Conservation (phyloP, 2,113 vertebrate species). For the Antechinus flavipes region DNA sequence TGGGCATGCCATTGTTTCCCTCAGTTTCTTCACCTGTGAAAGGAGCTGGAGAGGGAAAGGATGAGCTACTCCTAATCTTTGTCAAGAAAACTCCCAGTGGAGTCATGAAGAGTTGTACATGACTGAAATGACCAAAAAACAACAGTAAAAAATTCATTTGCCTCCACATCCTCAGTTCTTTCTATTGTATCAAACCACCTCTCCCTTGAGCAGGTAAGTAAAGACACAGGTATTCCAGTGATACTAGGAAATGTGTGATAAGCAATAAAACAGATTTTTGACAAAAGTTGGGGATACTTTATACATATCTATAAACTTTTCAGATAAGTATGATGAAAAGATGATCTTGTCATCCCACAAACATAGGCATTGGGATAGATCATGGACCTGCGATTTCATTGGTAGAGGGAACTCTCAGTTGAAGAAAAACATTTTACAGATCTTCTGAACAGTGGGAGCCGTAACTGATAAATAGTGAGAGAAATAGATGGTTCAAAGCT, state of each 20-base stretch:
- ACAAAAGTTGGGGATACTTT: neutral
- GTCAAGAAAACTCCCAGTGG: neutral
- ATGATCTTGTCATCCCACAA: neutral
- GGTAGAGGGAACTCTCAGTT: neutral
- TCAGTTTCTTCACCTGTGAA: neutral
- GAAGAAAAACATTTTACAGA: neutral
- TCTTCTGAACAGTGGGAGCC: neutral
- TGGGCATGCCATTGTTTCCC: neutral
- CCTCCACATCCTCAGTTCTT: neutral
- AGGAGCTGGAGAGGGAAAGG: neutral
- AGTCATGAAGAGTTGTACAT: neutral
- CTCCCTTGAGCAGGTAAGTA: neutral
- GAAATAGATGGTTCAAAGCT: neutral
- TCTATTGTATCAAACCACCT: neutral
- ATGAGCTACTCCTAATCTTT: neutral
- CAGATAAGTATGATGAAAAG: neutral
- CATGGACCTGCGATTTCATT: neutral
- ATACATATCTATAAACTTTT: neutral
- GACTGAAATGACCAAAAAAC: neutral
- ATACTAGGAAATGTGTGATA: neutral
- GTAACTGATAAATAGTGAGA: neutral
- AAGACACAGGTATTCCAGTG: neutral
- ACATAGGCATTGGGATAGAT: neutral
- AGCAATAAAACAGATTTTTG: neutral
- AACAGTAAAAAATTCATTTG: neutral